Percentiles rank a stretch among this genome's conserved stretches.
These are phyloP conservation scores for Melanotaenia parkinsoni DNA, from an alignment of 2,797 vertebrate genomes.

Conservation along the genomic window DNA sequence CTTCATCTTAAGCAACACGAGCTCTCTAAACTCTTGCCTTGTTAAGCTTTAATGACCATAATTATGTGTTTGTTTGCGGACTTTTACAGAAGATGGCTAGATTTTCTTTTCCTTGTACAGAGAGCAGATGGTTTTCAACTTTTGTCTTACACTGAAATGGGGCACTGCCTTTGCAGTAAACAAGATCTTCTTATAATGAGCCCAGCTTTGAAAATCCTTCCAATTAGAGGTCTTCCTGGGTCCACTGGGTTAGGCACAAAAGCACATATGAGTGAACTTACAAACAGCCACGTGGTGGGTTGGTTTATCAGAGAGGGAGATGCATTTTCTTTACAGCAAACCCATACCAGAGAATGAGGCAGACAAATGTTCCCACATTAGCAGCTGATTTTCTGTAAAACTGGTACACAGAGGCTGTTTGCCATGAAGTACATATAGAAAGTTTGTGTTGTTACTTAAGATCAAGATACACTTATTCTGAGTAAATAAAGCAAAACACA, in stretches of 20 bases:
- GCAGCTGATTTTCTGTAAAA: neutral
- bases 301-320: neutral
- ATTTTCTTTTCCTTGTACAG: neutral
- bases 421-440: neutral
- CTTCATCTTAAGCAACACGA: neutral
- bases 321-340: neutral
- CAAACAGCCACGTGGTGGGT: neutral
- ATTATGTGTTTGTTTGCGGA: conserved; percentile 8
- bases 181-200: conserved; percentile 9
- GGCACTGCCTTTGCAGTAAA: conserved; percentile 1
- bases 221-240: conserved; percentile 5
- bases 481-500: neutral
- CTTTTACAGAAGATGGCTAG: neutral
- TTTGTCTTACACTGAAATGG: conserved; percentile 7
- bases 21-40: neutral
- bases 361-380: neutral
- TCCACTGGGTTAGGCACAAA: conserved; percentile 2
- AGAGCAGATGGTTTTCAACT: neutral
- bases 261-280: conserved; percentile 4
- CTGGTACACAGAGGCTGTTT: neutral
- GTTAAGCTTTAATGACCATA: neutral
- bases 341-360: neutral
- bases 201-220: conserved; percentile 8
- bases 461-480: neutral
- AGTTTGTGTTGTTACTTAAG: neutral